Evolutionary conservation across 1,140 invertebrate genomes (phyloP).

Genomic region (Psix sp.): DNA sequence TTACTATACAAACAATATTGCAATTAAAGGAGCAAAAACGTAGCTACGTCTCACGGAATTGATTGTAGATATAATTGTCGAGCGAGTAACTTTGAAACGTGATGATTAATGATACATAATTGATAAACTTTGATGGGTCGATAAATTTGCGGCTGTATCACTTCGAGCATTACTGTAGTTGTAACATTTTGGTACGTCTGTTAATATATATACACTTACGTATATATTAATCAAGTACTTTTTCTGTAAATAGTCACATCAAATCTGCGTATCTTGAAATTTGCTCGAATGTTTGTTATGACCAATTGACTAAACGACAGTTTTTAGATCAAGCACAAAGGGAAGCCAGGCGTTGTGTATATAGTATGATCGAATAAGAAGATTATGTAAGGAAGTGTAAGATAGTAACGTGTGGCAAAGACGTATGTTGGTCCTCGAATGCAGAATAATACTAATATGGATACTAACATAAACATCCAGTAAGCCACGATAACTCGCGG

Average conservation of each 20-base stretch:
- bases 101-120: no score
- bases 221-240: conserved; percentile 21
- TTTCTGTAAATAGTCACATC: conserved; percentile 59
- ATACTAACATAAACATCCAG: no score
- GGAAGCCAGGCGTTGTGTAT: conserved; percentile 31
- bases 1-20: conserved; percentile 26
- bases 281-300: conserved; percentile 49
- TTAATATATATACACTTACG: conserved; percentile 15
- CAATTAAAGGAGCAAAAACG: conserved; percentile 12
- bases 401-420: not conserved
- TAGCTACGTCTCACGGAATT: conserved; percentile 43
- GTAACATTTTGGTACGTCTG: conserved; percentile 20
- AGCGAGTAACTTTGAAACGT: conserved; percentile 18
- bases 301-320: conserved; percentile 15
- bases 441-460: no score
- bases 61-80: conserved; percentile 38
- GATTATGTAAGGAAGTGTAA: no score
- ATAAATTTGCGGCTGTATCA: not conserved
- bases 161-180: conserved; percentile 24
- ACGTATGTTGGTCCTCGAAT: no score
- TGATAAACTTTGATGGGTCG: not conserved
- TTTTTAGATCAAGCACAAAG: conserved; percentile 40
- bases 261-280: conserved; percentile 70
- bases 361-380: conserved; percentile 36
- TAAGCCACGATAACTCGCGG: no score